Evolutionary conservation across 1,140 invertebrate genomes (phyloP).

Genomic region (Pollicipes pollicipes): DNA sequence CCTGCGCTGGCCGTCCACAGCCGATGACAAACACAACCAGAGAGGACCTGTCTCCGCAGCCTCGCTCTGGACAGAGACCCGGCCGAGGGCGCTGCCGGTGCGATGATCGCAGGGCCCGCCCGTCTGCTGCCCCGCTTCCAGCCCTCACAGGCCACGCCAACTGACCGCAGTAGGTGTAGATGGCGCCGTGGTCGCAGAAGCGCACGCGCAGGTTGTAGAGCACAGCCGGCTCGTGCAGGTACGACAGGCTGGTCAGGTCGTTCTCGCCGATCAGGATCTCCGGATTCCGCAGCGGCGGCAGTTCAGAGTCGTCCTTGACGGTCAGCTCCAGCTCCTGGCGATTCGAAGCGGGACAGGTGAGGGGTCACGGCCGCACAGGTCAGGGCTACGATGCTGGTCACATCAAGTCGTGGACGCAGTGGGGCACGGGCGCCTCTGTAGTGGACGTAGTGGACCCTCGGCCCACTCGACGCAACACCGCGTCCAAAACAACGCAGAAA

Average conservation of each 20-base stretch:
- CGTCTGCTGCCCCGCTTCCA: neutral
- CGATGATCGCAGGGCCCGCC: neutral
- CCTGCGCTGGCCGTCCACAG: too few relatives aligned
- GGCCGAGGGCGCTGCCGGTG: too few relatives aligned
- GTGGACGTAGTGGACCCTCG: slow-evolving; percentile 5
- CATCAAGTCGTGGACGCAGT: neutral
- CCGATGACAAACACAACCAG: too few relatives aligned
- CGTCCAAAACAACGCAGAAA: neutral
- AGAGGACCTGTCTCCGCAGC: too few relatives aligned
- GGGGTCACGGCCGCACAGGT: too few relatives aligned
- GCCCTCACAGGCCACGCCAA: slow-evolving; percentile 9
- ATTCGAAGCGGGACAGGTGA: slow-evolving; percentile 9
- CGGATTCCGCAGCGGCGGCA: slow-evolving; percentile 86
- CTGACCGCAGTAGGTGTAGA: slow-evolving; percentile 94
- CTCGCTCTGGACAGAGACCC: too few relatives aligned
- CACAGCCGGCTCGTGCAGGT: slow-evolving; percentile 92
- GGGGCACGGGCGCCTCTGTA: neutral
- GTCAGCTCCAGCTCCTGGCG: slow-evolving; percentile 32
- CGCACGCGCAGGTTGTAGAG: slow-evolving; percentile 86
- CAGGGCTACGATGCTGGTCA: neutral
- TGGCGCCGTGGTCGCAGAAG: slow-evolving; percentile 76
- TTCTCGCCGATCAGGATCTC: slow-evolving; percentile 95
- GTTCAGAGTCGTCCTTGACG: slow-evolving; percentile 39
- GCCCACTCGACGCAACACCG: slow-evolving; percentile 2
- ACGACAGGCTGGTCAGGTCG: slow-evolving; percentile 89